Percentiles rank a stretch among this genome's conserved stretches.
Conservation (phyloP, 2,113 vertebrate genomes). For the Calypte anna region DNA sequence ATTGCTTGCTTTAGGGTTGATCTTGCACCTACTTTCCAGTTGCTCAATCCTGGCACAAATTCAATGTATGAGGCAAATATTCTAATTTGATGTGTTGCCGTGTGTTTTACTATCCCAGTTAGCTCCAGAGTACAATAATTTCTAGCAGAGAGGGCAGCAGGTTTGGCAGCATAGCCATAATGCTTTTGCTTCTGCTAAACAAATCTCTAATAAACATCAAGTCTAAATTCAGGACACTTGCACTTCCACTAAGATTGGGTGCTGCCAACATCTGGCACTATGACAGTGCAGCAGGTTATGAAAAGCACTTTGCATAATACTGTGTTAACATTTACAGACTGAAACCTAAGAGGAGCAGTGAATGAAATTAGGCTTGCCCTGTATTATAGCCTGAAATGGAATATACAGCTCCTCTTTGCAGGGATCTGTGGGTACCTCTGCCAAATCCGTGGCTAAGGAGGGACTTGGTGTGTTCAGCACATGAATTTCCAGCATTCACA, state of each 20-base stretch:
- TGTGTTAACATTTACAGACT: background rate
- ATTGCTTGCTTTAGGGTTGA: background rate
- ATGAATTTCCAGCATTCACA: background rate
- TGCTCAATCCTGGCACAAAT: background rate
- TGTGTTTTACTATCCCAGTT: background rate
- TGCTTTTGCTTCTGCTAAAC: background rate
- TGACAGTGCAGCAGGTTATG: background rate
- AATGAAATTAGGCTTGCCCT: background rate
- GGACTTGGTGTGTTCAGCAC: background rate
- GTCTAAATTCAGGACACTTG: background rate
- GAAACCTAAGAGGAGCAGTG: accelerated
- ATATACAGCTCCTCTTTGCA: background rate
- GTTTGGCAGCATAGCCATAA: background rate
- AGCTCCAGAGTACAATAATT: background rate
- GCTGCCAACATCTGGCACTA: background rate
- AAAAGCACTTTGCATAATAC: background rate
- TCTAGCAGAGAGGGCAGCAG: background rate
- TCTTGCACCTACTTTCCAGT: conserved; percentile 12
- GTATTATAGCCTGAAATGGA: background rate
- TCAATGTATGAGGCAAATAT: background rate
- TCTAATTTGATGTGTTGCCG: background rate
- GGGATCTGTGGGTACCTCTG: accelerated
- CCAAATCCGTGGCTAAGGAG: background rate
- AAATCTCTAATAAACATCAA: background rate
- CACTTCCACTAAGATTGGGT: background rate